These are phyloP conservation scores for Jaculus jaculus DNA, from an alignment of 2,113 vertebrate species.

Conservation along the genomic window DNA sequence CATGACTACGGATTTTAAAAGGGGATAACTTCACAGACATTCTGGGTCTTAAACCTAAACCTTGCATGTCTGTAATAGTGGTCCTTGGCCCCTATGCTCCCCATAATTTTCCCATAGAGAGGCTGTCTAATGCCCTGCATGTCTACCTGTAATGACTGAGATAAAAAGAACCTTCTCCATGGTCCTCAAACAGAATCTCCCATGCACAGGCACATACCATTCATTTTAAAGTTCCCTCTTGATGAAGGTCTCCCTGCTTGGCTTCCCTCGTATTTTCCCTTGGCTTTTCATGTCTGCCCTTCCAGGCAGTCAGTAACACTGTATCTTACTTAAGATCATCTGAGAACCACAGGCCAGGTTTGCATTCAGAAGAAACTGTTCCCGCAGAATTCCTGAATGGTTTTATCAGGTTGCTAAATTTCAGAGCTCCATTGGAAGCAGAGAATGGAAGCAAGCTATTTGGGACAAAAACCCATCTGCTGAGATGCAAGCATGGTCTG, in stretches of 20 bases:
- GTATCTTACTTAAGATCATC: slow-evolving; percentile 11
- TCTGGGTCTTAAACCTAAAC: not conserved
- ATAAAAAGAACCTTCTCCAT: not conserved
- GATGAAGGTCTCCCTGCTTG: not conserved
- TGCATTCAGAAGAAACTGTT: not conserved
- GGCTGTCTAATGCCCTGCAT: not conserved
- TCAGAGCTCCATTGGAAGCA: not conserved
- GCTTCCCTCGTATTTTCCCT: not conserved
- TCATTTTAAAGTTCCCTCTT: not conserved
- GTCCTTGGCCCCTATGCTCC: not conserved
- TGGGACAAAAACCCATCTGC: not conserved
- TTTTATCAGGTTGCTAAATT: not conserved
- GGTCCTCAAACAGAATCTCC: not conserved
- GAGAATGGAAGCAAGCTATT: not conserved
- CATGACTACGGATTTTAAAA: not conserved
- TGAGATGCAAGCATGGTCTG: not conserved
- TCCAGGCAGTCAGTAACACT: not conserved
- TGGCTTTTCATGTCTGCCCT: not conserved
- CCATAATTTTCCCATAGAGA: not conserved
- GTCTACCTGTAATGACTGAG: not conserved
- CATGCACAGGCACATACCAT: not conserved
- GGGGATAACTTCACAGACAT: not conserved
- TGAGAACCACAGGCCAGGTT: not conserved
- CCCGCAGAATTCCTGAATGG: not conserved
- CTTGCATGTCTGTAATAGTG: not conserved